Conservation (phyloP, 2,113 vertebrate genomes). For the Caranx melampygus region DNA sequence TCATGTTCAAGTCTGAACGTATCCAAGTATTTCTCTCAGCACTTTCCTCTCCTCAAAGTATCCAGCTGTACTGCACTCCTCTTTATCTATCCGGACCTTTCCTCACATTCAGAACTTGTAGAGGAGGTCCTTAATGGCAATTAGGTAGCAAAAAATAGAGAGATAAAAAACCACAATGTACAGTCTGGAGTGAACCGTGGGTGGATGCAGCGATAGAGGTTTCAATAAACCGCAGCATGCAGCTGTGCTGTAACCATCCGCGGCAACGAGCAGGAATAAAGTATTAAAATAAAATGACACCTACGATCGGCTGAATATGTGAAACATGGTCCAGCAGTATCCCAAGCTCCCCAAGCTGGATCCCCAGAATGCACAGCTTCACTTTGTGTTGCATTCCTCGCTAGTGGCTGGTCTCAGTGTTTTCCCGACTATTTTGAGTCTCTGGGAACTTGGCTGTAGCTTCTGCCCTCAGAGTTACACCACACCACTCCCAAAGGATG, state of each 20-base stretch:
- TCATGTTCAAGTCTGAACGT: slow-evolving; percentile 72
- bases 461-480: slow-evolving; percentile 78
- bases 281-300: slow-evolving; percentile 55
- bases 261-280: slow-evolving; percentile 28
- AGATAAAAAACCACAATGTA: slow-evolving; percentile 1
- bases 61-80: slow-evolving; percentile 8
- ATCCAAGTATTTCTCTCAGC: slow-evolving; percentile 39
- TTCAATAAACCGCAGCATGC: slow-evolving; percentile 47
- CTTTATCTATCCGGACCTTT: slow-evolving; percentile 16
- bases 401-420: slow-evolving; percentile 42
- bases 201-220: slow-evolving; percentile 55
- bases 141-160: slow-evolving; percentile 1
- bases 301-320: slow-evolving; percentile 82
- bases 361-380: slow-evolving; percentile 62
- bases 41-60: slow-evolving; percentile 11
- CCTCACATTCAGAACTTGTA: slow-evolving; percentile 1
- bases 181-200: slow-evolving; percentile 23
- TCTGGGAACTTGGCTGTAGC: slow-evolving; percentile 65
- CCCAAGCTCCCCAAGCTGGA: slow-evolving; percentile 17
- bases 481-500: slow-evolving; percentile 78
- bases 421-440: slow-evolving; percentile 75
- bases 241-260: slow-evolving; percentile 52
- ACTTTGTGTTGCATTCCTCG: slow-evolving; percentile 74
- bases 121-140: slow-evolving; percentile 11
- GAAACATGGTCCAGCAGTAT: slow-evolving; percentile 77